Conservation (phyloP, 2,113 vertebrate species). For the Ciconia boyciana region DNA sequence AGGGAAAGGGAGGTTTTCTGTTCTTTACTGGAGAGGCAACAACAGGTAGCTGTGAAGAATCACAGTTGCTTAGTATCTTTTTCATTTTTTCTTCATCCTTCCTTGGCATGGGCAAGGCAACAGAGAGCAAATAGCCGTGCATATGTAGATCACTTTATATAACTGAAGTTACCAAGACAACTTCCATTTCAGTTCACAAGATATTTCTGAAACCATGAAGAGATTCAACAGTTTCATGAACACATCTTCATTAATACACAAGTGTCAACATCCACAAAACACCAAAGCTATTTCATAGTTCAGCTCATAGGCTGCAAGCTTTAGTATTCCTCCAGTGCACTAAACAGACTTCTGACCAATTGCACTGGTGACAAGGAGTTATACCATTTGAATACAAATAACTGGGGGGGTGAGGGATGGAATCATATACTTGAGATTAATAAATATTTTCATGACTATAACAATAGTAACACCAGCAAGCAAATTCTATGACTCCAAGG, state of each 20-base stretch:
- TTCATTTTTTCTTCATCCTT: neutral
- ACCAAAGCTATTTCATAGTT: neutral
- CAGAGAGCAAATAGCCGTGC: neutral
- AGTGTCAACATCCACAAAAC: neutral
- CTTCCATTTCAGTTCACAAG: neutral
- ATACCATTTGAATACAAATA: neutral
- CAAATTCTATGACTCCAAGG: neutral
- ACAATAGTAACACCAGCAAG: neutral
- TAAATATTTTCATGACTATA: neutral
- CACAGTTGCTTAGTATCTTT: neutral
- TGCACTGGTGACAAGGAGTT: neutral
- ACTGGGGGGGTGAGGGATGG: neutral
- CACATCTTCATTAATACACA: neutral
- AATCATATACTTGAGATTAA: neutral
- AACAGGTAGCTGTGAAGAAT: neutral
- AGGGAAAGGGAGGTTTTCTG: neutral
- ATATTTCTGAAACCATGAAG: neutral
- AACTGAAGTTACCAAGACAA: neutral
- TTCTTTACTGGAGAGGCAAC: neutral
- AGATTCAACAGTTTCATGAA: neutral
- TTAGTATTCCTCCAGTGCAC: neutral
- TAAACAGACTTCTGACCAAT: neutral
- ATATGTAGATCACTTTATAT: neutral
- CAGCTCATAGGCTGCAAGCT: neutral
- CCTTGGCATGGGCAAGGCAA: neutral